phyloP scores from a whole-genome alignment of 2,888 invertebrate species.

The Tiliacea citrago region DNA sequence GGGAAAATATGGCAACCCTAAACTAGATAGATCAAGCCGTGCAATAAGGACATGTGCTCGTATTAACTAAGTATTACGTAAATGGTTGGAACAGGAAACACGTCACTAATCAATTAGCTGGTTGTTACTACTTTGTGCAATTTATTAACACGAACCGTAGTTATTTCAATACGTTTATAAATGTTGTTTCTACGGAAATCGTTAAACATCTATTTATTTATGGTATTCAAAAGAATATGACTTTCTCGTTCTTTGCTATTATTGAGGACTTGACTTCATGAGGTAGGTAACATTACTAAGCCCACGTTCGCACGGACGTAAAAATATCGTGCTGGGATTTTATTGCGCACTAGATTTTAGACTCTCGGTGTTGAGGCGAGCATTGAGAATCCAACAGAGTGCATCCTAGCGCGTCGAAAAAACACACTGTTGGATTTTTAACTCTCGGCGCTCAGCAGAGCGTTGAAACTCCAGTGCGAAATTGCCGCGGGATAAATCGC shows the following conservation, averaged over 20 bases:
- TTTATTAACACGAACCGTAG: constrained; percentile 44
- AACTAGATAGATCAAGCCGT: no score
- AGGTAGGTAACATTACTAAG: not conserved
- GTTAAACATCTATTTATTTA: constrained; percentile 10
- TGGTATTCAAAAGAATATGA: not conserved
- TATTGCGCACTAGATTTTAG: no score
- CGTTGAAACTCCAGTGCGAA: no score
- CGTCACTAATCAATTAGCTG: constrained; percentile 45
- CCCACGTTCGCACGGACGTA: no score
- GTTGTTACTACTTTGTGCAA: constrained; percentile 36
- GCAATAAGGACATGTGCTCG: constrained; percentile 6
- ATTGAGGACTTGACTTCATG: not conserved
- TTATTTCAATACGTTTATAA: constrained; percentile 6
- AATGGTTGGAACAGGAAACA: constrained; percentile 32
- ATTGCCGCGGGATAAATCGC: no score
- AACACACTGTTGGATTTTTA: no score
- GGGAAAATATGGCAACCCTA: no score
- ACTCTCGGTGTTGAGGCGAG: no score
- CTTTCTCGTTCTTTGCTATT: not conserved
- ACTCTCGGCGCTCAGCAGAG: no score
- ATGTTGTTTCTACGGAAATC: constrained; percentile 12
- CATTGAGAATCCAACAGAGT: no score
- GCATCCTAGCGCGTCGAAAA: no score
- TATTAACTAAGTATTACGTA: constrained; percentile 25
- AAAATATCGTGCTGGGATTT: no score